These are phyloP conservation scores for Acestrorhynchus altus DNA, from an alignment of 2,797 vertebrate species.

Conservation along the genomic window DNA sequence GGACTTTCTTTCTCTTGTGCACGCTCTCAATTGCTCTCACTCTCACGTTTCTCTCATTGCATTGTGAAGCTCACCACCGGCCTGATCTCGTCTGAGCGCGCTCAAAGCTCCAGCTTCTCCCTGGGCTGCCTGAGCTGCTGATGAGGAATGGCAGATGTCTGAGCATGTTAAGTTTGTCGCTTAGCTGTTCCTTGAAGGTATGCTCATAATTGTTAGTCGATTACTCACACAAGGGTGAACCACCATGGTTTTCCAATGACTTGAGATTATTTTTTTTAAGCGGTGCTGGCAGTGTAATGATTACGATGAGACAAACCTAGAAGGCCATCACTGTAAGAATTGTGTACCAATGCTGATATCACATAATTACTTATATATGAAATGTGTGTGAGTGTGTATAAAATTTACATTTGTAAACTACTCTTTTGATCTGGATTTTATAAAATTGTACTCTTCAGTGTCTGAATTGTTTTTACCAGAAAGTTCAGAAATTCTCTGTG, in stretches of 20 bases:
- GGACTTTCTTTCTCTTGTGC: neutral
- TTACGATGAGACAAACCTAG: neutral
- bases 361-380: no score
- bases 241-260: neutral
- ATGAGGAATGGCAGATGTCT: constrained; percentile 56
- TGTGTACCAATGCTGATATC: no score
- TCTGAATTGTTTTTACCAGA: no score
- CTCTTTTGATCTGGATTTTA: no score
- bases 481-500: no score
- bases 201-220: constrained; percentile 49
- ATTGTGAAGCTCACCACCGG: neutral
- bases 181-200: constrained; percentile 48
- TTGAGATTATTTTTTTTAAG: neutral
- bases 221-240: constrained; percentile 45
- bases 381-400: no score
- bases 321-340: no score
- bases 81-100: neutral
- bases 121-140: neutral
- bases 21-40: neutral
- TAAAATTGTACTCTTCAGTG: no score
- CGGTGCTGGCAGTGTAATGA: neutral
- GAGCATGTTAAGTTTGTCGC: constrained; percentile 42
- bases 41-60: neutral
- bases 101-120: constrained; percentile 14
- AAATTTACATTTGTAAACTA: no score